These are phyloP conservation scores for Bombus vancouverensis DNA, from an alignment of 1,140 invertebrate genomes.

Conservation along the genomic window DNA sequence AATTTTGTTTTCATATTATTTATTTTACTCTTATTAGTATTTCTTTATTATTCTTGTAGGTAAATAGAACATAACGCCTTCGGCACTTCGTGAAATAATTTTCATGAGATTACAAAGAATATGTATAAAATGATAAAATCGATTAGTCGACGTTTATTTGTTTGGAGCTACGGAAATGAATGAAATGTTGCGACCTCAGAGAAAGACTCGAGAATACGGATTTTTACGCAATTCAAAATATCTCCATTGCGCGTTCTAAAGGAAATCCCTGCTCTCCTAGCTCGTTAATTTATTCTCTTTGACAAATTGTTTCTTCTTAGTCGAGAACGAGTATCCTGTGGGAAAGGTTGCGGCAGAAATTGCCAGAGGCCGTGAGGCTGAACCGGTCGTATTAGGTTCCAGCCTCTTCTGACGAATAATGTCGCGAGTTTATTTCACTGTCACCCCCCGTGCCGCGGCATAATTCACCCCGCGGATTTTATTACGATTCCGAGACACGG, in stretches of 20 bases:
- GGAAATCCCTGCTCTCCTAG: not conserved
- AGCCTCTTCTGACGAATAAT: conserved; percentile 42
- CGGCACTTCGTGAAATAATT: too few relatives aligned
- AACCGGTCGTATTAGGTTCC: conserved; percentile 54
- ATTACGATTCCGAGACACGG: conserved; percentile 39
- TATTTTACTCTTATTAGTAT: too few relatives aligned
- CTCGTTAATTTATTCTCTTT: conserved; percentile 60
- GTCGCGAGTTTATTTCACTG: conserved; percentile 46
- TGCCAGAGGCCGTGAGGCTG: conserved; percentile 1
- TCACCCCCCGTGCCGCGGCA: not conserved
- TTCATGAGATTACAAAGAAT: too few relatives aligned
- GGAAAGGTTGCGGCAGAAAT: conserved; percentile 39
- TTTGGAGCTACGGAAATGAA: not conserved
- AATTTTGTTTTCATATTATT: too few relatives aligned
- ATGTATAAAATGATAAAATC: too few relatives aligned
- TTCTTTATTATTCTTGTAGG: too few relatives aligned
- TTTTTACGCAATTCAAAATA: not conserved
- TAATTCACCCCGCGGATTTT: conserved; percentile 50
- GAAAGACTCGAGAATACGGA: not conserved
- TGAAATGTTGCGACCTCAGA: too few relatives aligned
- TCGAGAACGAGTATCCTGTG: conserved; percentile 10
- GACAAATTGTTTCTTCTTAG: conserved; percentile 67
- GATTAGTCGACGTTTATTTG: too few relatives aligned
- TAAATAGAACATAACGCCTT: too few relatives aligned
- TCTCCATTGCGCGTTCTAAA: not conserved